Conservation (phyloP, 2,797 vertebrate genomes). For the Acanthopagrus latus region DNA sequence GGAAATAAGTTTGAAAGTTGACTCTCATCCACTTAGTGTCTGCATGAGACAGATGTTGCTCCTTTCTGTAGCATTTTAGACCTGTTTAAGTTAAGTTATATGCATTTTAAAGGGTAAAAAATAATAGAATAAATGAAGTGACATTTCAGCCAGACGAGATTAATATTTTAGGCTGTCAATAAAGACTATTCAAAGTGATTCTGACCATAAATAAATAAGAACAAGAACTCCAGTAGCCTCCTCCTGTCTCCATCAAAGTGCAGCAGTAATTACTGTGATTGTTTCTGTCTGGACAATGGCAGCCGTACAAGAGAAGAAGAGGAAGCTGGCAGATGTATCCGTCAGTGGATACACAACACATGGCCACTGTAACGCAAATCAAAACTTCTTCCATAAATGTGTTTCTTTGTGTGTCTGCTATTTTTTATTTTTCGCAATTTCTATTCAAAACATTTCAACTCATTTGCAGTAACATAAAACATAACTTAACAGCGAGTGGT, state of each 20-base stretch:
- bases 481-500: background rate
- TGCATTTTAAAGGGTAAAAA: background rate
- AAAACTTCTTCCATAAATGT: constrained; percentile 1
- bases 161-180: background rate
- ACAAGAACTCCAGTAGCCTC: background rate
- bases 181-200: background rate
- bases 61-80: background rate
- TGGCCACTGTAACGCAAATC: background rate
- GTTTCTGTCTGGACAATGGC: background rate
- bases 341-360: constrained; percentile 17
- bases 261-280: background rate
- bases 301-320: constrained; percentile 4
- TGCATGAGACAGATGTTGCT: background rate
- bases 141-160: background rate
- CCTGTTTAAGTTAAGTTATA: background rate
- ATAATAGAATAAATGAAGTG: too few species aligned
- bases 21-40: background rate
- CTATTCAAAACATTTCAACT: background rate
- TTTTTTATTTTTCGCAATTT: background rate
- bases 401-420: background rate
- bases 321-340: constrained; percentile 11
- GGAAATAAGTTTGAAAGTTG: background rate
- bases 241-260: background rate
- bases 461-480: background rate
- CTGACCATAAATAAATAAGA: background rate